Conservation (phyloP, 2,797 vertebrate genomes). For the Lepilemur septentrionalis region DNA sequence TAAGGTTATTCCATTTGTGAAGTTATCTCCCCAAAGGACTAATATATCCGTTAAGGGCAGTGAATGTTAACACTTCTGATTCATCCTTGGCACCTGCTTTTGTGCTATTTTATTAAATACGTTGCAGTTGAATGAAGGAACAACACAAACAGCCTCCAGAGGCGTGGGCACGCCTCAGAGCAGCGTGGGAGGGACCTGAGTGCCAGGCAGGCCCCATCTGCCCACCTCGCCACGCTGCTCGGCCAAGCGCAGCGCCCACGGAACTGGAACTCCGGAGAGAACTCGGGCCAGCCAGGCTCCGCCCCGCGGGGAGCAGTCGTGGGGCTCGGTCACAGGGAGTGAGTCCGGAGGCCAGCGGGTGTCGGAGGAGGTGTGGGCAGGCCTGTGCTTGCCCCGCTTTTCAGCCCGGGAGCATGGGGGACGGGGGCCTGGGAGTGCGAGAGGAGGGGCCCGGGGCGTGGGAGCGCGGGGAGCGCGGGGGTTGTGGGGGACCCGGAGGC, state of each 20-base stretch:
- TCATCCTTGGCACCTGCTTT: not conserved
- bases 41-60: not conserved
- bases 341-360: not conserved
- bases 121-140: not conserved
- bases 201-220: accelerated
- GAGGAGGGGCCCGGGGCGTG: too few species aligned
- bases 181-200: not conserved
- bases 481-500: too few species aligned
- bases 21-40: not conserved
- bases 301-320: not conserved
- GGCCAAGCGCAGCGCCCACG: not conserved
- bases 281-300: not conserved
- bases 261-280: not conserved
- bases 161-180: not conserved
- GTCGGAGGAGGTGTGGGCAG: not conserved
- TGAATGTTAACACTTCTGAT: not conserved
- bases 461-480: too few species aligned
- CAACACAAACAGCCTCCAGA: accelerated
- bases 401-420: too few species aligned
- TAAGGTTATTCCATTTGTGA: not conserved
- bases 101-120: not conserved
- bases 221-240: not conserved
- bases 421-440: too few species aligned
- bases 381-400: not conserved
- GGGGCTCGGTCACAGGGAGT: not conserved